A percentile compares a stretch with the other conserved stretches of the same genome.
phyloP scores from a whole-genome alignment of 2,113 vertebrate genomes.

The Brachyhypopomus gauderio region DNA sequence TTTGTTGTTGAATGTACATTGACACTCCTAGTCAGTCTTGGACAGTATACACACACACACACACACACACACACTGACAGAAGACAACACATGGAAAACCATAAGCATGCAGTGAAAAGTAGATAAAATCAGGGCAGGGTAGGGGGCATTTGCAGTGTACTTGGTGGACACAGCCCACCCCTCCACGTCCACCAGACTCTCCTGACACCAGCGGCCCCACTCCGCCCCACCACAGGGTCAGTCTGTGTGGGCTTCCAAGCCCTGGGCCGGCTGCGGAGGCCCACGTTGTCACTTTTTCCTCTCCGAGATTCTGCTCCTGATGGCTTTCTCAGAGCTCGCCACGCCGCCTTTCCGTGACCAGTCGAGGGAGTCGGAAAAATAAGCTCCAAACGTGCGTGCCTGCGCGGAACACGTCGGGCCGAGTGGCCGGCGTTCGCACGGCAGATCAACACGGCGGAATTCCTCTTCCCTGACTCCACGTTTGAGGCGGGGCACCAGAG shows the following conservation, averaged over 20 bases:
- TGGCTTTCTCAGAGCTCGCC: constrained; percentile 49
- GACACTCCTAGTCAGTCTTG: too few relatives aligned
- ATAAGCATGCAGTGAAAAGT: too few relatives aligned
- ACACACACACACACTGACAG: too few relatives aligned
- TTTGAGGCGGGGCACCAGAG: background rate
- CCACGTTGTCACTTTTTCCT: background rate
- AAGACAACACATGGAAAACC: too few relatives aligned
- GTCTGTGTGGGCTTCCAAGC: constrained; percentile 2
- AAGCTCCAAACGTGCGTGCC: constrained; percentile 33
- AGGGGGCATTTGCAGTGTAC: too few relatives aligned
- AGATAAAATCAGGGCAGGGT: too few relatives aligned
- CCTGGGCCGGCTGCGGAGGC: constrained; percentile 24
- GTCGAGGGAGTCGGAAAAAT: constrained; percentile 16
- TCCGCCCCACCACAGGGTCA: constrained; percentile 2
- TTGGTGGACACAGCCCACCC: too few relatives aligned
- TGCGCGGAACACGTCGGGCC: constrained; percentile 3
- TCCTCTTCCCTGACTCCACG: constrained; percentile 1
- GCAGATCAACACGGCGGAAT: constrained; percentile 19
- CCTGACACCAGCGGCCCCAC: background rate
- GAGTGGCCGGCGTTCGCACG: constrained; percentile 24
- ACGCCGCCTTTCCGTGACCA: constrained; percentile 30
- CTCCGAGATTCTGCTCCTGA: constrained; percentile 26
- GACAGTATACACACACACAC: too few relatives aligned
- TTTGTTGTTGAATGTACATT: too few relatives aligned
- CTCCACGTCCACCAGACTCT: background rate